These are phyloP conservation scores for Aplysia californica DNA, from an alignment of 1,140 invertebrate species.

Conservation along the genomic window DNA sequence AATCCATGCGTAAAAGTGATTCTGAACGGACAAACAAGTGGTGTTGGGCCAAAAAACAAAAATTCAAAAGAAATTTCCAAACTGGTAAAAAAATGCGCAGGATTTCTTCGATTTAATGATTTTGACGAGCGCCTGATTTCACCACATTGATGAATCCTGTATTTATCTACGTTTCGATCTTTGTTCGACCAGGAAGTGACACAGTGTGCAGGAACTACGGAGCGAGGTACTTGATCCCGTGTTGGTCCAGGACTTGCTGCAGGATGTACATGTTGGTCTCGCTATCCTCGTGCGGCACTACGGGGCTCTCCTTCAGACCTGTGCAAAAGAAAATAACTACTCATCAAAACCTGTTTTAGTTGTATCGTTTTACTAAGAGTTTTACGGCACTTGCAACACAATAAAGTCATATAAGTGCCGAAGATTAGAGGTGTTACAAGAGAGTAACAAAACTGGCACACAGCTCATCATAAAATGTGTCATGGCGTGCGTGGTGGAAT, in stretches of 20 bases:
- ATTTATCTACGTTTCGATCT: not conserved
- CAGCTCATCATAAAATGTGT: not conserved
- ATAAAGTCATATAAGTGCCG: no score
- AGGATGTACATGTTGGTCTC: slow-evolving; percentile 24
- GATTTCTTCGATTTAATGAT: not conserved
- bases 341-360: not conserved
- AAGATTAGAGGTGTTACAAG: no score
- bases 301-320: slow-evolving; percentile 20
- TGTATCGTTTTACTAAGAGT: not conserved
- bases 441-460: no score
- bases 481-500: no score
- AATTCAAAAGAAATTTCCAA: no score
- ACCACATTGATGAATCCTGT: no score
- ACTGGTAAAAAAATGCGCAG: no score
- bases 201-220: not conserved
- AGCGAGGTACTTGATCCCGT: slow-evolving; percentile 14
- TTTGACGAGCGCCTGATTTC: no score
- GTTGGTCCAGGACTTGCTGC: slow-evolving; percentile 1
- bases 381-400: no score
- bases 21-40: not conserved
- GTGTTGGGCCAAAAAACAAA: no score
- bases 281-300: not conserved
- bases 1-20: not conserved
- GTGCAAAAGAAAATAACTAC: not conserved
- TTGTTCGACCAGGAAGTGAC: not conserved